Base-by-base conservation (phyloP, 2,888 invertebrate genomes). In the Spisula subtruncata region DNA sequence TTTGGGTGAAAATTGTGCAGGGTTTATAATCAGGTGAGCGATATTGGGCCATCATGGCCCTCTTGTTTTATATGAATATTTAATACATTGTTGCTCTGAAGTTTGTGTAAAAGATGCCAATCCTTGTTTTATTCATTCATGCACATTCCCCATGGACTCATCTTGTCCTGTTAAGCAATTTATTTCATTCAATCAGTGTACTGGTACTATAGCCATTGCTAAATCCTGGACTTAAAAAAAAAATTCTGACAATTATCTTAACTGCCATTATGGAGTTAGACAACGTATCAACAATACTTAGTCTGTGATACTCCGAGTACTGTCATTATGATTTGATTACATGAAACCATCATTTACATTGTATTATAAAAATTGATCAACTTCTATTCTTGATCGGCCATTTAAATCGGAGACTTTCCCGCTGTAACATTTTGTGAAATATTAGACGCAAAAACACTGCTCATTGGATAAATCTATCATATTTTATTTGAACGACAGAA, bases 401-500 rank as follows among this genome's bases (percentile, higher is more conserved):
- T 80, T 85, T 85, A 80, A 79, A 75, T 56, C 41, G 41, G 41
- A 75, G n/a, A 32, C 79, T 87, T 35, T 35, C 56, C 48, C 46
- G 41, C 48, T 88, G 88, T 83, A 83, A 84, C 88, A 88, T 84
- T 66, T 88, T 88, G 88, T 84, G 83, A 41, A 41, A 46, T 83
- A 32, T 35, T 35, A 75, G 75, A 75, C 32, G 25, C 25, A 75
- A 75, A 75, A 75, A 75, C 75, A 25, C 29, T 16, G 8, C 75
- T 75, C 32, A 35, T 75, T 35, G 32, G 56, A 54, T 81, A 85
- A 85, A 88, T 85, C 85, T 88, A 85, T 88, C 75, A 71, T 88
- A 85, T 85, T 81, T 83, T 90, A 86, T 88, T 88, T 88, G 90
- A 90, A 86, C 83, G 88, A 86, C 54, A 81, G 87, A 87, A 81